Conservation (phyloP, 1,140 invertebrate genomes). For the Drosophila pseudoobscura region DNA sequence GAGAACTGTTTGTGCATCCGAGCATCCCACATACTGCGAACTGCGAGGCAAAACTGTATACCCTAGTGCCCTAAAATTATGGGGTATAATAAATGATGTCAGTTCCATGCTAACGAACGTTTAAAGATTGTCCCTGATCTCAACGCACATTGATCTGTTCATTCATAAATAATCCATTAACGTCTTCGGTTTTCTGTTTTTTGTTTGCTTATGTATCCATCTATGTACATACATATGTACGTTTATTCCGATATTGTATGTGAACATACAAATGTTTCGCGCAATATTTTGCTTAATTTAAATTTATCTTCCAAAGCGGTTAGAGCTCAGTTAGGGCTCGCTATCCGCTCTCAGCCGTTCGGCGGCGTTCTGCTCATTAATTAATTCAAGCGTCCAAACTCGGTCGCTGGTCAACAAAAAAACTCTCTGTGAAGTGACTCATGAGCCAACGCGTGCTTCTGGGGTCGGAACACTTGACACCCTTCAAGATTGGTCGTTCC, state of each 20-base stretch:
- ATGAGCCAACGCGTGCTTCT: constrained; percentile 15
- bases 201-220: constrained; percentile 29
- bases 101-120: constrained; percentile 16
- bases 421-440: constrained; percentile 38
- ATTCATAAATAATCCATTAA: constrained; percentile 36
- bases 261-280: constrained; percentile 14
- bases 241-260: background rate
- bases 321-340: constrained; percentile 37
- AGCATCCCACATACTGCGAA: too few relatives aligned
- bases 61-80: too few relatives aligned
- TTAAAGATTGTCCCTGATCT: constrained; percentile 41
- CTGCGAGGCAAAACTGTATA: too few relatives aligned
- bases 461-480: too few relatives aligned
- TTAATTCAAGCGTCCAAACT: constrained; percentile 49
- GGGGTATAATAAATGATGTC: constrained; percentile 34
- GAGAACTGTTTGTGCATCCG: too few relatives aligned
- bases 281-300: constrained; percentile 25
- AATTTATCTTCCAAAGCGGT: constrained; percentile 30
- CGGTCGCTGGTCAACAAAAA: constrained; percentile 20
- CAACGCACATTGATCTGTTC: constrained; percentile 20
- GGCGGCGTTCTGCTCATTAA: constrained; percentile 31
- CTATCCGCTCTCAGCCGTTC: constrained; percentile 24
- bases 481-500: too few relatives aligned
- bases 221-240: background rate
- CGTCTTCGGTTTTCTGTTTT: background rate